Evolutionary conservation across 2,888 invertebrate species (phyloP).

Genomic region (Torymus aiolomorphi): DNA sequence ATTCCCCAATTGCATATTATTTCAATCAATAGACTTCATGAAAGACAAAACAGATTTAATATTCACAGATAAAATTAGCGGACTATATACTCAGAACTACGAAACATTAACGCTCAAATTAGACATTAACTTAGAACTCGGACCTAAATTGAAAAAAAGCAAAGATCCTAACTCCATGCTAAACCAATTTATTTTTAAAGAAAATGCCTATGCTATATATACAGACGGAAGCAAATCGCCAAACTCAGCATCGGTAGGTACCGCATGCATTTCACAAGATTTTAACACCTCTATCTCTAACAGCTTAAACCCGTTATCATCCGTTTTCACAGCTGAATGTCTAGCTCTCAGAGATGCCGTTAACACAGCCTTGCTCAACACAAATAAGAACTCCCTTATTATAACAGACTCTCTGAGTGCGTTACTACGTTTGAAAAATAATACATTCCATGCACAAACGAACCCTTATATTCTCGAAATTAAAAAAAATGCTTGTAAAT

Average conservation of each 20-base stretch:
- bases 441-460: not conserved
- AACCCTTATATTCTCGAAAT: slow-evolving; percentile 10
- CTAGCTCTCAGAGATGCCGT: not conserved
- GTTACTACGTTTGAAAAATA: not conserved
- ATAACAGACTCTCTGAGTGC: slow-evolving; percentile 17
- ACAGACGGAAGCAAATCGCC: no score
- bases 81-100: not conserved
- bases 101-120: no score
- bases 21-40: not conserved
- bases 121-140: no score
- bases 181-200: no score
- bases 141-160: no score
- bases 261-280: no score
- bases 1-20: not conserved
- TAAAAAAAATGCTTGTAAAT: not conserved
- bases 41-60: not conserved
- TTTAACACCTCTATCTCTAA: no score
- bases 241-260: no score
- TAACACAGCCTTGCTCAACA: not conserved
- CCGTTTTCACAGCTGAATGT: slow-evolving; percentile 25
- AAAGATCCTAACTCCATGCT: no score
- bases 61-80: not conserved
- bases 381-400: not conserved
- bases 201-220: no score
- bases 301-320: not conserved